Conservation (phyloP, 2,888 invertebrate genomes). For the Brachyopa scutellaris region DNA sequence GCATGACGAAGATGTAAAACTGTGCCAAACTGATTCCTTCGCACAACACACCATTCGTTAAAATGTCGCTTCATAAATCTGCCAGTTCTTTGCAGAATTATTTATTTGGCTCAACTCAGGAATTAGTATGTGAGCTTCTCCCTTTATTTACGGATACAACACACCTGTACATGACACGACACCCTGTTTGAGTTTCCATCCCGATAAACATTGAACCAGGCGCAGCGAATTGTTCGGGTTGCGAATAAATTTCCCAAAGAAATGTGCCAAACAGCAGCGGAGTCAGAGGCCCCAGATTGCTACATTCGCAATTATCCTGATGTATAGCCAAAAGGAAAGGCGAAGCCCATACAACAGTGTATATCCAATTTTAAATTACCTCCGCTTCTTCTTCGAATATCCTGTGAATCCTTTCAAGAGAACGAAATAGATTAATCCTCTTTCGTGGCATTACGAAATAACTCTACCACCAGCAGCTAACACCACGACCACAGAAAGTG, state of each 20-base stretch:
- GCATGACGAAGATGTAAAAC: background rate
- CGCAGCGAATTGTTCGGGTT: conserved; percentile 6
- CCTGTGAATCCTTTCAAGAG: conserved; percentile 66
- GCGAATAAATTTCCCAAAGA: conserved; percentile 17
- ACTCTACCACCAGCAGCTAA: conserved; percentile 23
- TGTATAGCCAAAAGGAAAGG: conserved; percentile 44
- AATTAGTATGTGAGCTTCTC: conserved; percentile 11
- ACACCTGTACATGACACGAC: background rate
- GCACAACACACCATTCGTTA: conserved; percentile 39
- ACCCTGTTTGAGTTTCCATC: background rate
- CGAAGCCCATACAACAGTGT: conserved; percentile 14
- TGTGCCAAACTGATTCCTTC: conserved; percentile 11
- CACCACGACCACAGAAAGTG: conserved; percentile 34
- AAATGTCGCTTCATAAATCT: conserved; percentile 58
- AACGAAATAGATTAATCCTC: conserved; percentile 67
- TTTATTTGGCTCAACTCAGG: conserved; percentile 31
- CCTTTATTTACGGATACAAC: background rate
- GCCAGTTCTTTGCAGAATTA: conserved; percentile 34
- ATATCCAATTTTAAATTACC: conserved; percentile 66
- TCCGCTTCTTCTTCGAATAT: conserved; percentile 52
- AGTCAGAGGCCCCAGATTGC: conserved; percentile 18
- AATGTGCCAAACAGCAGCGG: background rate
- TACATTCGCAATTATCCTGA: conserved; percentile 70
- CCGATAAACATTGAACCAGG: conserved; percentile 20
- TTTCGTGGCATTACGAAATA: conserved; percentile 25